Base-by-base conservation (phyloP, 2,888 invertebrate species). In the Nymphalis polychloros region DNA sequence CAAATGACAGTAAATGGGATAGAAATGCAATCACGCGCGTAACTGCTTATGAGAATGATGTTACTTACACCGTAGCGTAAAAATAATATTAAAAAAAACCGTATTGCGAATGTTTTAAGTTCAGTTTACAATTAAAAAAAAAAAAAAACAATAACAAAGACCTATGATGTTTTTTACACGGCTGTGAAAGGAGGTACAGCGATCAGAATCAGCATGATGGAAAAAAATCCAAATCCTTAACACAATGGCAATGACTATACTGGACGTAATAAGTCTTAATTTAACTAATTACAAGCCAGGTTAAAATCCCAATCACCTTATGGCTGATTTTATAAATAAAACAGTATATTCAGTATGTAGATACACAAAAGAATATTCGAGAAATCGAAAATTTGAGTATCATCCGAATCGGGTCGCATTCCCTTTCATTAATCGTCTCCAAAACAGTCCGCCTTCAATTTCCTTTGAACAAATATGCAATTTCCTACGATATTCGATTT, bases 401-500 rank as follows among this genome's bases (percentile, higher is more conserved):
- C 49, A 31, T 27, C 10, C 17, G 19, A 49, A 48, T 48, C 19
- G 17, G 35, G 16, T 35, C 31, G 53, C 48, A 47, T 48, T 60
- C 55, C 53, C 53, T 55, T 55, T 55, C 60, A 63, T 63, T 70
- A 69, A 69, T 67, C 48, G 27, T 62, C 61, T 63, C 63, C 63
- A 63, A 68, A 72, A 64, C 66, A 67, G 68, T 68, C 63, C 64
- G 63, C 57, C 68, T 69, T 68, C 65, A 67, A 61, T 62, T 70
- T 72, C 67, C 65, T 59, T 68, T 55, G 53, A 59, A 59, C 63
- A 68, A 64, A 68, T 69, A 59, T 67, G 67, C 61, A 70, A 70
- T 72, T 67, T 68, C 62, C 62, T 62, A 19, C 52, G 59, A 59
- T 52, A 65, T 69, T 61, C 52, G 53, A 61, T 71, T 71, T 57